Conservation (phyloP, 1,140 invertebrate species). For the Drosophila erecta region DNA sequence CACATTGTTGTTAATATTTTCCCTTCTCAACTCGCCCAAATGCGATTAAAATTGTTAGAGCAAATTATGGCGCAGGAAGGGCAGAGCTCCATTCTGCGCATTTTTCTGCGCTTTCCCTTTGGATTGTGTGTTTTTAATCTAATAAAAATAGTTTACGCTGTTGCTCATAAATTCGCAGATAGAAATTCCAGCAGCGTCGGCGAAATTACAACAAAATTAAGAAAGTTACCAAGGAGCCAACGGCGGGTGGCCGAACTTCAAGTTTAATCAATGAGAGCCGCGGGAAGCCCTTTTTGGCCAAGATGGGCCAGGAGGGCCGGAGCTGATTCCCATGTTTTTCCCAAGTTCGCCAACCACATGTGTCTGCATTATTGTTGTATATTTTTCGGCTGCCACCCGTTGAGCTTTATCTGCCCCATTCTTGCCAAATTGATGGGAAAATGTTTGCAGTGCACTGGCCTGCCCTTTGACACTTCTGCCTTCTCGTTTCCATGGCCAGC, state of each 20-base stretch:
- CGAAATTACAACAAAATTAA: conserved; percentile 83
- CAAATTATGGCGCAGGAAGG: conserved; percentile 60
- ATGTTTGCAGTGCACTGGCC: background rate
- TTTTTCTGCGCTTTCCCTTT: conserved; percentile 49
- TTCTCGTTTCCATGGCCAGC: conserved; percentile 56
- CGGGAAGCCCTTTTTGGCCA: conserved; percentile 39
- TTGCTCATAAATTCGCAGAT: conserved; percentile 80
- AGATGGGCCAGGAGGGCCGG: conserved; percentile 5
- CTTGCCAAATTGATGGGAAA: background rate
- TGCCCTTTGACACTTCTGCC: conserved; percentile 57
- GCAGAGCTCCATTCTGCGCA: conserved; percentile 18
- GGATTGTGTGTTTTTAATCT: conserved; percentile 72
- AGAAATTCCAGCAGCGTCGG: conserved; percentile 78
- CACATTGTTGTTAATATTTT: conserved; percentile 76
- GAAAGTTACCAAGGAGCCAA: conserved; percentile 60
- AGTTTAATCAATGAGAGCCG: conserved; percentile 80
- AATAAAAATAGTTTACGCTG: conserved; percentile 80
- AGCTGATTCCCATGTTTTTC: too few relatives aligned
- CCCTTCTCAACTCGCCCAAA: conserved; percentile 55
- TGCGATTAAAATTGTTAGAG: conserved; percentile 82
- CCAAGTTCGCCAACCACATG: conserved; percentile 8
- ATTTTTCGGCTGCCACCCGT: conserved; percentile 47
- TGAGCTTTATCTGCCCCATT: conserved; percentile 33
- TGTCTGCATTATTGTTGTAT: conserved; percentile 58
- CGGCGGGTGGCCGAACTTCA: conserved; percentile 71